phyloP scores from a whole-genome alignment of 2,888 invertebrate genomes.

The Drosophila pegasa region DNA sequence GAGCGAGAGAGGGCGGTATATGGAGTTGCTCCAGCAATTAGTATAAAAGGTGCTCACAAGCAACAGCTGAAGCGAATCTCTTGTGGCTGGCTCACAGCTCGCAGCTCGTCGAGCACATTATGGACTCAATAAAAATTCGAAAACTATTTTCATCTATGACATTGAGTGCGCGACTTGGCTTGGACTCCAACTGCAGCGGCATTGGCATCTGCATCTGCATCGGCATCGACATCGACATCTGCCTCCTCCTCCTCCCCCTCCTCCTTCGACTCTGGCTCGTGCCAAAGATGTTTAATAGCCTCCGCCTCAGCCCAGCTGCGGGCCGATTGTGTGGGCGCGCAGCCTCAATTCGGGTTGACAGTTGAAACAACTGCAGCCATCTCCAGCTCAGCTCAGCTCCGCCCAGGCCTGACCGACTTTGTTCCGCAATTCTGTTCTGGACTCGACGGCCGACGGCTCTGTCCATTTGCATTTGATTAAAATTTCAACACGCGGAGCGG shows the following conservation, averaged over 20 bases:
- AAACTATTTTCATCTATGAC: conserved; percentile 49
- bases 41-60: conserved; percentile 58
- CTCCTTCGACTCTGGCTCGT: conserved; percentile 52
- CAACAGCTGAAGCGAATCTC: conserved; percentile 38
- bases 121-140: conserved; percentile 61
- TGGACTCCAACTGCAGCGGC: conserved; percentile 16
- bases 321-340: conserved; percentile 67
- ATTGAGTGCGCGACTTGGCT: conserved; percentile 26
- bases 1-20: background rate
- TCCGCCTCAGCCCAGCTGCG: conserved; percentile 44
- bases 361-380: conserved; percentile 54
- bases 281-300: conserved; percentile 77
- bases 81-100: background rate
- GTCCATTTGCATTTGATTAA: conserved; percentile 74
- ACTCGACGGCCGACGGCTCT: conserved; percentile 5
- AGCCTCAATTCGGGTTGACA: conserved; percentile 74
- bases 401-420: conserved; percentile 66
- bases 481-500: conserved; percentile 62
- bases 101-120: conserved; percentile 33
- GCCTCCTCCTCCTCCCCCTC: background rate
- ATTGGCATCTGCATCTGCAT: conserved; percentile 9
- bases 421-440: conserved; percentile 16
- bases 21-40: conserved; percentile 51
- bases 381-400: conserved; percentile 39
- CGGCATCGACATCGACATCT: conserved; percentile 13